Evolutionary conservation across 2,113 vertebrate genomes (phyloP).

Genomic region (Callipepla squamata): DNA sequence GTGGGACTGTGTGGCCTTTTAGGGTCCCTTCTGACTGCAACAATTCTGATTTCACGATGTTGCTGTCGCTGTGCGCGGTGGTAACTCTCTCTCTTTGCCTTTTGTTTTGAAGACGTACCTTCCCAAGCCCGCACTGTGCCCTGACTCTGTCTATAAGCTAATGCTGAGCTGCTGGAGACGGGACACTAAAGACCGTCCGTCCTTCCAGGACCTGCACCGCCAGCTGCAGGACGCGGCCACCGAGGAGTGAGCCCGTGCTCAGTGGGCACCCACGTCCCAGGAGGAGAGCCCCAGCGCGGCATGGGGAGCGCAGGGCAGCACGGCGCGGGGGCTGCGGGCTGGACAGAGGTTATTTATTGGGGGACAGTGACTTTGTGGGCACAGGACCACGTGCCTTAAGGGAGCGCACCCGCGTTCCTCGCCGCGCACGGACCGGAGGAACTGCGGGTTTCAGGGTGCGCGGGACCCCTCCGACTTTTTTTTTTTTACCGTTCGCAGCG

Average conservation of each 20-base stretch:
- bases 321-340: background rate
- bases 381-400: background rate
- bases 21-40: too few relatives aligned
- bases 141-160: slow-evolving; percentile 88
- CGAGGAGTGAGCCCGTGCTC: slow-evolving; percentile 69
- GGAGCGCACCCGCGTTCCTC: background rate
- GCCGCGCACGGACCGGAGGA: background rate
- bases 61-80: background rate
- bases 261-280: background rate
- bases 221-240: slow-evolving; percentile 80
- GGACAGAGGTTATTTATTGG: slow-evolving; percentile 72
- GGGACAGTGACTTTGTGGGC: background rate
- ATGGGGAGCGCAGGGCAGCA: background rate
- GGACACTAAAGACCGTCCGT: slow-evolving; percentile 92
- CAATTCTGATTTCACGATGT: background rate
- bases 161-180: slow-evolving; percentile 97
- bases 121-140: slow-evolving; percentile 89
- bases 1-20: too few relatives aligned
- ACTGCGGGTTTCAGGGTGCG: background rate
- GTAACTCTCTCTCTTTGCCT: background rate
- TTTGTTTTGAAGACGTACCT: slow-evolving; percentile 86
- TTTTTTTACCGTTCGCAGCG: background rate
- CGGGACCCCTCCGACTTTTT: background rate
- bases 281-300: slow-evolving; percentile 13
- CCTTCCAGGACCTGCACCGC: slow-evolving; percentile 91